phyloP scores from a whole-genome alignment of 2,888 invertebrate species.

The Cheilosia grossa region DNA sequence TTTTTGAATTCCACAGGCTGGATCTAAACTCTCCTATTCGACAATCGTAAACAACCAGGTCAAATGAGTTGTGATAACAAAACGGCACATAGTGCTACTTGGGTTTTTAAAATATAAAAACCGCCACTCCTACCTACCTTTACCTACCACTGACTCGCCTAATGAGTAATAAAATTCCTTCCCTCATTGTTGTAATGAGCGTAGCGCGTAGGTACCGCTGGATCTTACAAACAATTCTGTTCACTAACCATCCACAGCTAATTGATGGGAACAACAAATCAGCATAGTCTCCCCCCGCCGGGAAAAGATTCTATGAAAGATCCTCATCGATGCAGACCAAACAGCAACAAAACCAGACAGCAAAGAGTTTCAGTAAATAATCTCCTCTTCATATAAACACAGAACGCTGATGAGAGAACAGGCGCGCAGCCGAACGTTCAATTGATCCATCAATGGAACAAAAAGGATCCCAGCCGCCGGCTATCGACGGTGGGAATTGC shows the following conservation, averaged over 20 bases:
- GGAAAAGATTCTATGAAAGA: constrained; percentile 61
- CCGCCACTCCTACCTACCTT: too few species aligned
- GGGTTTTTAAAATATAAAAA: too few species aligned
- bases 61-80: too few species aligned
- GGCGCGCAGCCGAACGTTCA: constrained; percentile 27
- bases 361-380: constrained; percentile 43
- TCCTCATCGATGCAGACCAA: constrained; percentile 69
- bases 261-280: constrained; percentile 67
- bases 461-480: constrained; percentile 64
- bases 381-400: constrained; percentile 4
- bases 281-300: constrained; percentile 8
- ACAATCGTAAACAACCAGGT: too few species aligned
- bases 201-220: background rate
- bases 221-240: constrained; percentile 63
- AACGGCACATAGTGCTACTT: too few species aligned
- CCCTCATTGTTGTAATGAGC: constrained; percentile 46
- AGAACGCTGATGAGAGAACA: too few species aligned
- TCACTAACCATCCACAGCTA: constrained; percentile 53
- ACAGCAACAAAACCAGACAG: constrained; percentile 15
- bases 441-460: constrained; percentile 72
- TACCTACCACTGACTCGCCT: constrained; percentile 44
- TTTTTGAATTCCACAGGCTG: too few species aligned
- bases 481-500: constrained; percentile 69
- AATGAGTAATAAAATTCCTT: constrained; percentile 66
- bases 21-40: too few species aligned